phyloP scores from a whole-genome alignment of 2,888 invertebrate genomes.

The Chalcis sispes region DNA sequence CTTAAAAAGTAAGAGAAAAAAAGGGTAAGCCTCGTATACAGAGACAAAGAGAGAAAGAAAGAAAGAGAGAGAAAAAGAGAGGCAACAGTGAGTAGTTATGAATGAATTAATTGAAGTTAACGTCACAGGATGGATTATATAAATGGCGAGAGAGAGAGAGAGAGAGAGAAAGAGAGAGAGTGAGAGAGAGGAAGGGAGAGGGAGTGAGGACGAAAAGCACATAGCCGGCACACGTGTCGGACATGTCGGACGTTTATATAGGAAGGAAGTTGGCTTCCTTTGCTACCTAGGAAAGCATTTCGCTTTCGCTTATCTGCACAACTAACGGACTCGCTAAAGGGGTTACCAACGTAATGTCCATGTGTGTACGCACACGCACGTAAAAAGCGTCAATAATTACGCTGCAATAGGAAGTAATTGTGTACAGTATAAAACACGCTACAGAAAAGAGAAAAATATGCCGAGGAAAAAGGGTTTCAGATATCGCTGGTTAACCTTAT shows the following conservation, averaged over 20 bases:
- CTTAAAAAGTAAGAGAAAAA: too few species aligned
- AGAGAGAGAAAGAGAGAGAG: too few species aligned
- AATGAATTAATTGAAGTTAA: slow-evolving; percentile 72
- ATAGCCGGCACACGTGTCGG: too few species aligned
- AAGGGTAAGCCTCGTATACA: too few species aligned
- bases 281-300: slow-evolving; percentile 68
- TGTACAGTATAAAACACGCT: too few species aligned
- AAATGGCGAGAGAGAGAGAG: slow-evolving; percentile 64
- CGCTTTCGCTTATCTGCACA: slow-evolving; percentile 31
- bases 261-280: slow-evolving; percentile 76
- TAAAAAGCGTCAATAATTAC: slow-evolving; percentile 8
- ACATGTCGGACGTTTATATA: slow-evolving; percentile 60
- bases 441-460: too few species aligned
- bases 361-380: background rate
- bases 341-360: too few species aligned
- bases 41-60: too few species aligned
- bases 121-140: slow-evolving; percentile 76
- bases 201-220: too few species aligned
- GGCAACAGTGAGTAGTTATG: slow-evolving; percentile 58
- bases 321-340: background rate
- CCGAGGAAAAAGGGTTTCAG: too few species aligned
- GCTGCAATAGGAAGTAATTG: slow-evolving; percentile 34
- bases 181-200: too few species aligned
- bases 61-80: slow-evolving; percentile 23
- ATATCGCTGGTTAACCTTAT: too few species aligned